Evolutionary conservation across 2,113 vertebrate species (phyloP), one percentile per base, ranked within the genome.

Genomic region (Nestor notabilis): DNA sequence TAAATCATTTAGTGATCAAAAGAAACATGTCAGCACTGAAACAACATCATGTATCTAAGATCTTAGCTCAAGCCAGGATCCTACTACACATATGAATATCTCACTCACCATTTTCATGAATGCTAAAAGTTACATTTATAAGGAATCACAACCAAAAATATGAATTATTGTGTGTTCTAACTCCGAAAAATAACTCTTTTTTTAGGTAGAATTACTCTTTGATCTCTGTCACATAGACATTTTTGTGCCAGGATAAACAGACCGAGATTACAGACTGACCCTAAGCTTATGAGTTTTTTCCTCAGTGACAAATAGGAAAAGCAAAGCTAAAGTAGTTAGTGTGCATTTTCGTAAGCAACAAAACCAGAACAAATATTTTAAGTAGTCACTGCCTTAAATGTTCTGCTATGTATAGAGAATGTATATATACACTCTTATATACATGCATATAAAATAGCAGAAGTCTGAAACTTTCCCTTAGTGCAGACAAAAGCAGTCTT

Each of bases 271-370:
- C 29, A 69, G 68, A n/a, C 14, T 71, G 11, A 41, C 43, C 35
- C 44, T 60, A 69, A 39, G 9, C 35, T 94, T 61, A 31, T 47
- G 53, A 75, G 39, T 12, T 43, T 0, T 72, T 93, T 94, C 39
- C 35, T 66, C 16, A 52, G 68, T 80, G 52, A 52, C 24, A 83
- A 49, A 61, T 63, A 11, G 68, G 28, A 87, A 95, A 96, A 92
- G 13, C 9, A 94, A 95, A 93, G 17, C 39, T 95, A 52, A 94
- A 87, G 41, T 61, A 91, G 75, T 69, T 83, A 66, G 44, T 50
- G 7, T 9, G 13, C 28, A 63, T 87, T 75, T 93, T 75, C 86
- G 50, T 74, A 77, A 87, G 27, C 31, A 95, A 64, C 13, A 95
- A 93, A 86, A 53, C 9, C n/a, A 58, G 58, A 81, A 69, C 33